Conservation (phyloP, 2,113 vertebrate species). For the Brachyistius frenatus region DNA sequence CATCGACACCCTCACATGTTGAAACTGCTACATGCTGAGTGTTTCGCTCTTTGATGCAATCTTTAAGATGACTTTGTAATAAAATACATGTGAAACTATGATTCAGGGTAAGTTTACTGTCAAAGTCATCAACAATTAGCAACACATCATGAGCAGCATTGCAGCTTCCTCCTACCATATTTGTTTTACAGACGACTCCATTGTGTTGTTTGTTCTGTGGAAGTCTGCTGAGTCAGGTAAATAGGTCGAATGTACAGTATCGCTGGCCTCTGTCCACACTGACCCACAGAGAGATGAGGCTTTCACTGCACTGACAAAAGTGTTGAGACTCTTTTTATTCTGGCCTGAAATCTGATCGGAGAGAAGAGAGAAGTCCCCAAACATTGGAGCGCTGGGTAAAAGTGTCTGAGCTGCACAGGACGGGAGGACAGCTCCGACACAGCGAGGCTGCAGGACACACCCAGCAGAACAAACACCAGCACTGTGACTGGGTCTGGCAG, state of each 20-base stretch:
- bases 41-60: too few species aligned
- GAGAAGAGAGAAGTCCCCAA: constrained; percentile 72
- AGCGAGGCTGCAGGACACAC: constrained; percentile 36
- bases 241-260: constrained; percentile 69
- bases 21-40: too few species aligned
- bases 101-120: not conserved
- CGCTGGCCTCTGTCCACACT: constrained; percentile 68
- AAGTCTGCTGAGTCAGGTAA: constrained; percentile 68
- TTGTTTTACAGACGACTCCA: constrained; percentile 37
- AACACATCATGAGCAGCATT: not conserved
- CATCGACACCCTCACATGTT: too few species aligned
- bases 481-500: constrained; percentile 10
- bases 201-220: constrained; percentile 50
- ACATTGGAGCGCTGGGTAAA: constrained; percentile 60
- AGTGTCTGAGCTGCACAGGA: constrained; percentile 40
- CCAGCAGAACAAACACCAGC: constrained; percentile 12
- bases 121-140: not conserved
- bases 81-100: too few species aligned
- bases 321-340: constrained; percentile 80
- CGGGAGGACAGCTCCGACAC: constrained; percentile 2
- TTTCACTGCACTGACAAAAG: constrained; percentile 81
- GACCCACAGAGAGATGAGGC: constrained; percentile 79
- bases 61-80: too few species aligned
- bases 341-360: constrained; percentile 77
- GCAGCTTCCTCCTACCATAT: constrained; percentile 16